Conservation (phyloP, 2,888 invertebrate species). For the Chrysodeixis includens region DNA sequence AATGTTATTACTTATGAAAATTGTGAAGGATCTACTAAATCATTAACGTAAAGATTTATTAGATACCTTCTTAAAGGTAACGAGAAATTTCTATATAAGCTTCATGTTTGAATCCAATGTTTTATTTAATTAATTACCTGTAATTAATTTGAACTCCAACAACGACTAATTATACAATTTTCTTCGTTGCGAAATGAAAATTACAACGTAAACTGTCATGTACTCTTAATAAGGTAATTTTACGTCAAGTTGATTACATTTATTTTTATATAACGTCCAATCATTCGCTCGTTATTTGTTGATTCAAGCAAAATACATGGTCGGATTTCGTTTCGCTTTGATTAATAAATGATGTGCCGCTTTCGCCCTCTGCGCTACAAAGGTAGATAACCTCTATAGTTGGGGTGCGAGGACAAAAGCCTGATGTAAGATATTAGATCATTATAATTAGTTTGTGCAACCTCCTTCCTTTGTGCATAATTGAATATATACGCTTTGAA, state of each 20-base stretch:
- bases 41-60: background rate
- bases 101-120: slow-evolving; percentile 2
- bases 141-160: background rate
- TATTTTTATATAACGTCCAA: background rate
- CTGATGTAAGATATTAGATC: slow-evolving; percentile 5
- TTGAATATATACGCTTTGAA: background rate
- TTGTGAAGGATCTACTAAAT: too few relatives aligned
- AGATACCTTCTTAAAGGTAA: background rate
- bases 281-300: slow-evolving; percentile 3
- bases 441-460: background rate
- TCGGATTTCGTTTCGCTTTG: slow-evolving; percentile 8
- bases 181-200: slow-evolving; percentile 1
- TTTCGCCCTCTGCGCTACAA: slow-evolving; percentile 2
- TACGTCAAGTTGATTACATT: background rate
- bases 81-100: background rate
- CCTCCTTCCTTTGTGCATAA: background rate
- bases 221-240: slow-evolving; percentile 3
- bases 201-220: background rate
- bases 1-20: too few relatives aligned
- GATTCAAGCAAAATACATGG: slow-evolving; percentile 6
- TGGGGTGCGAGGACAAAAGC: slow-evolving; percentile 5
- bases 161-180: slow-evolving; percentile 4
- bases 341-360: slow-evolving; percentile 7
- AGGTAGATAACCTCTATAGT: slow-evolving; percentile 6
- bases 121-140: slow-evolving; percentile 1